phyloP scores from a whole-genome alignment of 2,888 invertebrate genomes.

The Chymomyza amoena region DNA sequence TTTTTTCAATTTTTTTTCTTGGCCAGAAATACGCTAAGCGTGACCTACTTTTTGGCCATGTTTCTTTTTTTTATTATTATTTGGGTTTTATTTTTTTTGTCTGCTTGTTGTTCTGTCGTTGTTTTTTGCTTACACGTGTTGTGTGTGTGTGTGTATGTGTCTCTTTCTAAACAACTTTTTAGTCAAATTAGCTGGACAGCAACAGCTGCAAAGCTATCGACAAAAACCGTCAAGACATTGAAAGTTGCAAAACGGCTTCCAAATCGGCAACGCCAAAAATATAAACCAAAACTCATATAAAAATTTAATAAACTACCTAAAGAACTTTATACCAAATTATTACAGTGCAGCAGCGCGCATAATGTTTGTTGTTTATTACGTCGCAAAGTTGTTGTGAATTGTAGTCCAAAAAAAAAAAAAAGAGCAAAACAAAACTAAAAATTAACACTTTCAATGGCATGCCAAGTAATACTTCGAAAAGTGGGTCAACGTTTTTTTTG shows the following conservation, averaged over 20 bases:
- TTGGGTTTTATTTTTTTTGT: constrained; percentile 31
- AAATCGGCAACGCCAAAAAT: constrained; percentile 19
- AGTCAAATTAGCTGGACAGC: constrained; percentile 52
- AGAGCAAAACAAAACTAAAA: constrained; percentile 13
- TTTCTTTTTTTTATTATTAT: constrained; percentile 24
- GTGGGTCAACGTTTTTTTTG: neutral
- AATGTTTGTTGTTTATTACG: neutral
- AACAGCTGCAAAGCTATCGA: constrained; percentile 57
- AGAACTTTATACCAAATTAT: neutral
- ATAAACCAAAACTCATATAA: constrained; percentile 2
- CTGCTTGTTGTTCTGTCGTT: constrained; percentile 12
- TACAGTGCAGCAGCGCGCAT: neutral
- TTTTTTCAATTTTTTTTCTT: neutral
- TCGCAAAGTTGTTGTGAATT: neutral
- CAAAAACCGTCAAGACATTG: constrained; percentile 44
- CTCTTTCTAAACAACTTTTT: constrained; percentile 62
- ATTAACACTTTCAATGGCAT: constrained; percentile 47
- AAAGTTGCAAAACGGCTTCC: constrained; percentile 51
- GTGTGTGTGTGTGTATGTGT: constrained; percentile 23
- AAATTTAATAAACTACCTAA: neutral
- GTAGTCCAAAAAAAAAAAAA: neutral
- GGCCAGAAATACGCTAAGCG: constrained; percentile 60
- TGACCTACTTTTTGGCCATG: constrained; percentile 66
- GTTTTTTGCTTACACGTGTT: neutral
- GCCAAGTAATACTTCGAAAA: constrained; percentile 16